Conservation (phyloP, 2,888 invertebrate genomes). For the Diplazon laetatorius region DNA sequence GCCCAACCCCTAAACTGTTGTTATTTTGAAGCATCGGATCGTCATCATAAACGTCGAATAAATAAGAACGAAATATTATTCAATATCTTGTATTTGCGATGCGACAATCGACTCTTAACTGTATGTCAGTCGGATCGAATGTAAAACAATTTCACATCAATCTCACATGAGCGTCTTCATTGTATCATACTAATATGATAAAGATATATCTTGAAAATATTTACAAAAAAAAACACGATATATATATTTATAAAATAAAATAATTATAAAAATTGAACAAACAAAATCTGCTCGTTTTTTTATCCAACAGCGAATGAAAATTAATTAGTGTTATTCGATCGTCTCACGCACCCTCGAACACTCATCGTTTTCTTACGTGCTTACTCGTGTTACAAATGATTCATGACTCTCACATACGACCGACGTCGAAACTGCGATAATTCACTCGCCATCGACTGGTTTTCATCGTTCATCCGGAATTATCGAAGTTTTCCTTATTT, state of each 20-base stretch:
- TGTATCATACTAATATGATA: background rate
- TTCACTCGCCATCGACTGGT: too few species aligned
- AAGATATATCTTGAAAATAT: slow-evolving; percentile 44
- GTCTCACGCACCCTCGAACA: too few species aligned
- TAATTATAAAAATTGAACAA: too few species aligned
- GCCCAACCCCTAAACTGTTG: too few species aligned
- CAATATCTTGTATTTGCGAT: slow-evolving; percentile 24
- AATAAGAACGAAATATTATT: too few species aligned
- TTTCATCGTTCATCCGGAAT: background rate
- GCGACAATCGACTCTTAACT: slow-evolving; percentile 41
- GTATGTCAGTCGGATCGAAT: slow-evolving; percentile 31
- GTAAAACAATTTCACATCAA: slow-evolving; percentile 34
- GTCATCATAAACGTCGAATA: too few species aligned
- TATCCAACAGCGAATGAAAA: too few species aligned
- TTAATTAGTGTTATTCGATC: too few species aligned
- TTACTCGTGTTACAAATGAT: slow-evolving; percentile 1
- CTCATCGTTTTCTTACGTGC: background rate
- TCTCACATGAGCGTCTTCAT: slow-evolving; percentile 15
- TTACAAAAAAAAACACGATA: slow-evolving; percentile 49
- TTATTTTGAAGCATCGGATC: too few species aligned
- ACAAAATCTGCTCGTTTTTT: too few species aligned
- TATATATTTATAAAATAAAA: too few species aligned
- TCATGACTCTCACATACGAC: background rate
- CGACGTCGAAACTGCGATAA: background rate
- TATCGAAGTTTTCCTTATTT: slow-evolving; percentile 5